Evolutionary conservation across 2,797 vertebrate species (phyloP), one percentile per base, ranked within the genome.

Genomic region (Gobionotothen gibberifrons): DNA sequence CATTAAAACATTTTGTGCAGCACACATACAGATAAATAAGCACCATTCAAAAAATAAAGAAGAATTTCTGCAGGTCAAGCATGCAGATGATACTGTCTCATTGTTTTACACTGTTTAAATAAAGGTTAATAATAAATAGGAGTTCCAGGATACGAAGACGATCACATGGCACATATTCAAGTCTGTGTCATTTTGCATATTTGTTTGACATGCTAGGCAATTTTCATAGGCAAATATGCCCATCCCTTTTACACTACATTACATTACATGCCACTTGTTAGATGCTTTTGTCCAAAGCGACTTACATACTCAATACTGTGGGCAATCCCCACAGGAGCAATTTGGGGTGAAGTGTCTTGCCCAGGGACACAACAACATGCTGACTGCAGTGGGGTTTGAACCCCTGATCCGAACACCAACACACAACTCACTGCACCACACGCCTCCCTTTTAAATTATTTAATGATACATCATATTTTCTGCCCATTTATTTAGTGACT

Each of bases 81-180:
- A 12, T 46, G n/a, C 17, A 32, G 5, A 46, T 22, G 9, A 36
- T 44, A 11, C 1, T 9, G n/a, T 48, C 1, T 56, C 29, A 51
- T 44, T 60, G 26, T 52, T 74, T 8, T 21, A 1, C 12, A 3
- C 0, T 51, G 11, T 58, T 57, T 71, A 12, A 56, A 56, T 53
- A 57, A 64, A 17, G 26, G 2, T 51, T 51, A 61, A 65, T 67
- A 49, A 60, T 72, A 53, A 69, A 4, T 2, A 55, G 54, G 16
- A 49, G 7, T 42, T 22, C 21, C 36, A 19, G 71, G 46, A 61
- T 42, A 4, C n/a, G 29, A 8, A 16, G 9, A 16, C 16, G 22
- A 11, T n/a, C 1, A 6, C 21, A 22, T n/a, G 40, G 12, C 2
- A 22, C 5, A 13, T 13, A 48, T 39, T 55, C 32, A 65, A 52